phyloP scores from a whole-genome alignment of 2,888 invertebrate species.

The Drosophila differens region DNA sequence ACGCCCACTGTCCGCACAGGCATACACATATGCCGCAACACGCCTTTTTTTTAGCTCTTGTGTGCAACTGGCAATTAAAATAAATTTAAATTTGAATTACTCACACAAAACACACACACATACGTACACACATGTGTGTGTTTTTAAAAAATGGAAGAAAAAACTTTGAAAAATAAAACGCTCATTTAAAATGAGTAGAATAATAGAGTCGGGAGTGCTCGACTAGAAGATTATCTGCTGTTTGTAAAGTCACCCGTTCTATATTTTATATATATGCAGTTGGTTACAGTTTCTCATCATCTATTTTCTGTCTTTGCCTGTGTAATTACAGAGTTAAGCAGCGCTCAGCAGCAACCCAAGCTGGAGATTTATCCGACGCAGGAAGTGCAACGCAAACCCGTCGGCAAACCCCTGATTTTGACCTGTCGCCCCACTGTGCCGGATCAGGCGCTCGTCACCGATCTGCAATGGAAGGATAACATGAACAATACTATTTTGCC shows the following conservation, averaged over 20 bases:
- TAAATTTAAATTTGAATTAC: conserved; percentile 77
- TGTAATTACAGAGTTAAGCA: conserved; percentile 69
- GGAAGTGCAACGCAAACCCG: conserved; percentile 89
- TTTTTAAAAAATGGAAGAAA: not conserved
- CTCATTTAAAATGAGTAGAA: conserved; percentile 6
- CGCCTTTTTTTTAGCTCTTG: conserved; percentile 26
- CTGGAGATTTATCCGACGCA: conserved; percentile 90
- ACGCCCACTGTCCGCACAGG: conserved; percentile 11
- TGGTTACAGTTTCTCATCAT: not conserved
- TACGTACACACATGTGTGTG: not conserved
- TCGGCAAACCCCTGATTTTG: conserved; percentile 91
- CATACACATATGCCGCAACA: not conserved
- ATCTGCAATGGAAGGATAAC: conserved; percentile 93
- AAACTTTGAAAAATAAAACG: conserved; percentile 24
- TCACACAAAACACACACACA: conserved; percentile 22
- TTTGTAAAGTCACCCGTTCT: not conserved
- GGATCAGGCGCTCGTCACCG: conserved; percentile 89
- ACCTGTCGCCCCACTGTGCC: conserved; percentile 91
- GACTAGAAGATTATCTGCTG: not conserved
- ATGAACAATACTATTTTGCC: conserved; percentile 89
- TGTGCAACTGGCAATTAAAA: conserved; percentile 73
- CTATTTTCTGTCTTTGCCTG: no score
- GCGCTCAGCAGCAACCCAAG: conserved; percentile 83
- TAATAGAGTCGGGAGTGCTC: conserved; percentile 1
- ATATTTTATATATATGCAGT: not conserved